Evolutionary conservation across 2,797 vertebrate species (phyloP).

Genomic region (Gorsachius magnificus): DNA sequence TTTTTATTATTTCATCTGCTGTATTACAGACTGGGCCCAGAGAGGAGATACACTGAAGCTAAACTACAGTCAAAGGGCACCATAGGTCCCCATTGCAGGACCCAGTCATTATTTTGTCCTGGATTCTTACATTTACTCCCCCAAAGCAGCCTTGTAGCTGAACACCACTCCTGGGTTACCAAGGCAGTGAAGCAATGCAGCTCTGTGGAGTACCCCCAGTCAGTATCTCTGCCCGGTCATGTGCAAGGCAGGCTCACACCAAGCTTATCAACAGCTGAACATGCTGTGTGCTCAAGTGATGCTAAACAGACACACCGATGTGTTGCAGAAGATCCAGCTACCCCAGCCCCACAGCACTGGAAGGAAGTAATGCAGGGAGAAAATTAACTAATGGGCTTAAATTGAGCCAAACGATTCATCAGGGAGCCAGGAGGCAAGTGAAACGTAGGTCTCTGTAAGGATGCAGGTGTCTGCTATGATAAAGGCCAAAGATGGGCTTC

Average conservation of each 20-base stretch:
- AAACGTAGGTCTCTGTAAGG: background rate
- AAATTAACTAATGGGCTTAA: constrained; percentile 8
- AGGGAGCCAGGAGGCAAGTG: background rate
- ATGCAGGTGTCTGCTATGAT: background rate
- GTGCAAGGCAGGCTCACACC: background rate
- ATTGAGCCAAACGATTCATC: background rate
- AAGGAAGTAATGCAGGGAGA: background rate
- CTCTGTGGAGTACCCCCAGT: background rate
- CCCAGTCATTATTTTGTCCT: background rate
- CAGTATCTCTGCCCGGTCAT: rapidly evolving
- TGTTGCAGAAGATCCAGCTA: background rate
- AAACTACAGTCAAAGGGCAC: background rate
- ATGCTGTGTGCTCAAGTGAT: background rate
- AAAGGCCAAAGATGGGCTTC: background rate
- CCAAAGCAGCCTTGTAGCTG: background rate
- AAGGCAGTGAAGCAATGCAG: background rate
- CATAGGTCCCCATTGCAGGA: background rate
- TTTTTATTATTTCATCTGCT: background rate
- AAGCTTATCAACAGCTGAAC: background rate
- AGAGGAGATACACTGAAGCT: background rate
- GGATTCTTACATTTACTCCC: background rate
- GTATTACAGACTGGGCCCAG: background rate
- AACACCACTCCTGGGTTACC: background rate
- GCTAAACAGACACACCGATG: background rate
- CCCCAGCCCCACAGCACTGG: background rate